Evolutionary conservation across 2,888 invertebrate species (phyloP), one percentile per base, ranked within the genome.

Genomic region (Calliopum simillimum): DNA sequence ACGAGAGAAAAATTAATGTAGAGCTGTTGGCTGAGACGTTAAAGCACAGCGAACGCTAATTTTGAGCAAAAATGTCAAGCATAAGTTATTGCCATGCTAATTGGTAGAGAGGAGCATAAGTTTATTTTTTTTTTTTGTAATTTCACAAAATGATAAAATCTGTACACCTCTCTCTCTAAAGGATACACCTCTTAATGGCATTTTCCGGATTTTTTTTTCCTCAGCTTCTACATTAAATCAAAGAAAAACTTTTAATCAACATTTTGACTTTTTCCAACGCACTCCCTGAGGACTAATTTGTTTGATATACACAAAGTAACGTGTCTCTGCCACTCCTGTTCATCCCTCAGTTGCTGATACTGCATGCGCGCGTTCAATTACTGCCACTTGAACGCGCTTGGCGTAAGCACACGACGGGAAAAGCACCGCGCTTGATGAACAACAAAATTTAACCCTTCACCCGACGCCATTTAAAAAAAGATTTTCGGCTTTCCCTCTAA

Each of bases 11-110:
- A 33, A 33, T 33, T n/a, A 43, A 19, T 44, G 44, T 19, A n/a
- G 21, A 3, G 56, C 1, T 11, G 65, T 3, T 25, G 63, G 8
- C n/a, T 33, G 33, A 33, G 33, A 12, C 13, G n/a, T n/a, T n/a
- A 44, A 41, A 44, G 12, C 59, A 69, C 73, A 71, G 72, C 75
- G 69, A 73, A 76, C 75, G 78, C 78, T 79, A 51, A 49, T 49
- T 56, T 65, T 65, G 65, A 59, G 53, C 69, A 33, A n/a, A 33
- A n/a, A 51, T 53, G 21, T 51, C 43, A 59, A 21, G 25, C 51
- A 65, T n/a, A 41, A 56, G 23, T 67, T 58, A 58, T 47, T 63
- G 25, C 51, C n/a, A 55, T 21, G 69, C 49, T 47, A 64, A 64
- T 64, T 55, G 51, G 23, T 43, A 58, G 16, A 33, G n/a, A 4